Evolutionary conservation across 2,797 vertebrate genomes (phyloP), one percentile per base, ranked within the genome.

Genomic region (Ciconia nigra): DNA sequence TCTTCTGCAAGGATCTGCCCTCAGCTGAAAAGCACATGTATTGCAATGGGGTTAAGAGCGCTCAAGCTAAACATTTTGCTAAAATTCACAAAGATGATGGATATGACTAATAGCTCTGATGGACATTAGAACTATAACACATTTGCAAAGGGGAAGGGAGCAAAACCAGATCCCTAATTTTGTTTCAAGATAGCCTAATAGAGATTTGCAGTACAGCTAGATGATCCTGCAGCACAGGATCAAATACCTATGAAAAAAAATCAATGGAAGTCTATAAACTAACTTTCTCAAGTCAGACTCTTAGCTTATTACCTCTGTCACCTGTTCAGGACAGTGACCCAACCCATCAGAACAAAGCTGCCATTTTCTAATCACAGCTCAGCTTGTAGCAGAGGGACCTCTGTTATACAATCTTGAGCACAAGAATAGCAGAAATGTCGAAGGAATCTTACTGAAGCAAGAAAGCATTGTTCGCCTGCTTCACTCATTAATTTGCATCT

Each of bases 1-100:
- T 7, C 57, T 62, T 26, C 81, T 35, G 52, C 61, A 69, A 59
- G 46, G 42, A 57, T 51, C 52, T 84, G 46, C 20, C 52, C 44
- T 51, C 44, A 28, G 37, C 0, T 4, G 72, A 63, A 51, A 59
- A 72, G 31, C 29, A 58, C 4, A 6, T 0, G 0, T 24, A 11
- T 1, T 29, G 25, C 61, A 69, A 13, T 1, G 17, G 26, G 9
- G 28, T n/a, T 78, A 51, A 24, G 17, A n/a, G 58, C 3, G 17
- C 19, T 20, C 18, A 35, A 29, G 28, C n/a, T 63, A 52, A 61
- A 76, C 0, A 0, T 44, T 51, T 54, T 21, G 28, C 35, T 39
- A 62, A 41, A 87, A 70, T 59, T 66, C 71, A 65, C 5, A 1
- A 20, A 35, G n/a, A 35, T 20, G 4, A 54, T 15, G 33, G 42